These are phyloP conservation scores for Carollia perspicillata DNA, from an alignment of 2,113 vertebrate species.

Conservation along the genomic window DNA sequence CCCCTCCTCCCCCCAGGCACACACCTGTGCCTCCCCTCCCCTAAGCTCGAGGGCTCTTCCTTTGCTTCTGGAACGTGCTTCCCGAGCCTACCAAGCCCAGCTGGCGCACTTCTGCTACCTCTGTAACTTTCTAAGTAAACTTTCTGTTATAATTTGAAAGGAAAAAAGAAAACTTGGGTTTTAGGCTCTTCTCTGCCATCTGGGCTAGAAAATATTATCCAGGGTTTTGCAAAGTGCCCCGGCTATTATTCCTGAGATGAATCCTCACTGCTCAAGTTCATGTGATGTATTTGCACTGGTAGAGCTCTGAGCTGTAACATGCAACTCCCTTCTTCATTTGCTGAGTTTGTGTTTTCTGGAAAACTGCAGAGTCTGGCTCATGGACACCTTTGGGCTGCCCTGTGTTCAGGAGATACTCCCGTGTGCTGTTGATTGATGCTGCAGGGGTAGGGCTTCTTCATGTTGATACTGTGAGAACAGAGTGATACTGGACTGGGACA, in stretches of 20 bases:
- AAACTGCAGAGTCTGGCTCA: slow-evolving; percentile 66
- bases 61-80: background rate
- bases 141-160: background rate
- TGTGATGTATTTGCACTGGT: background rate
- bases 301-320: slow-evolving; percentile 57
- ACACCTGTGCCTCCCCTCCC: background rate
- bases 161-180: background rate
- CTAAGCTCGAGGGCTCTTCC: background rate
- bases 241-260: slow-evolving; percentile 12
- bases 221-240: background rate
- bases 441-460: slow-evolving; percentile 72
- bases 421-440: slow-evolving; percentile 73
- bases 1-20: background rate
- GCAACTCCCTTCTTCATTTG: slow-evolving; percentile 62
- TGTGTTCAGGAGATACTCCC: slow-evolving; percentile 78
- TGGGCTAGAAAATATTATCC: background rate
- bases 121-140: background rate
- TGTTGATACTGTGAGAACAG: slow-evolving; percentile 75
- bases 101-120: background rate
- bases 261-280: background rate
- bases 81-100: background rate
- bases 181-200: background rate
- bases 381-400: slow-evolving; percentile 70
- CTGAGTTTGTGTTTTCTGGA: slow-evolving; percentile 64
- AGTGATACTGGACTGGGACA: slow-evolving; percentile 76